Evolutionary conservation across 1,140 invertebrate species (phyloP), one percentile per base, ranked within the genome.

Genomic region (Hycleus phaleratus): DNA sequence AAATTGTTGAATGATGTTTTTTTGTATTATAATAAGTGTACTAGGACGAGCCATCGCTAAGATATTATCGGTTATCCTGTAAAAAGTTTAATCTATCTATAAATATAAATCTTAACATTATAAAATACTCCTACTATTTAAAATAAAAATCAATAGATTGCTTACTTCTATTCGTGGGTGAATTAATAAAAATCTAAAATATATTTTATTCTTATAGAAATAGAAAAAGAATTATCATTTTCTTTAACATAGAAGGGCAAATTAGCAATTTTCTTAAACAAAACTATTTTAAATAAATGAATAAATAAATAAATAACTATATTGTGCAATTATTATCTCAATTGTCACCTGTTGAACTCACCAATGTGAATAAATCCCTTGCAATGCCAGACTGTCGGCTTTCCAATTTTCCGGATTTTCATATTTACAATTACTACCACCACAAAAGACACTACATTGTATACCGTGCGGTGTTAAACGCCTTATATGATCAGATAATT

Each of bases 31-130:
- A 46, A 81, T 75, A 10, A 81, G 76, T 12, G 87, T 88, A 72
- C 82, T 91, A 48, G 90, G 90, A 47, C 91, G 81, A 58, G 90
- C 86, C 89, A 92, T 93, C 63, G 91, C 91, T 61, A 93, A 71
- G 63, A 94, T 88, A 67, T 91, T 85, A 60, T 90, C 86, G 9
- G 90, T 93, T 58, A 93, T 85, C 90, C 91, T 93, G 74, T 18
- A 18, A 18, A 18, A 18, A 18, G 18, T 18, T 18, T 18, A 18
- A 18, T 18, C 2, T 18, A 18, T 18, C 18, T 18, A 18, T 18
- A 18, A 18, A 18, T 18, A 18, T 18, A 1, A 18, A 18, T 18
- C 18, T 18, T 18, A 18, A 18, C 18, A 2, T 18, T 18, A 18
- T 18, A 18, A 18, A 18, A 18, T 18, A 18, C 1, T 1, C 0